Percentiles rank a stretch among this genome's conserved stretches.
Evolutionary conservation across 2,797 vertebrate species (phyloP).

Genomic region (Poecilia picta): DNA sequence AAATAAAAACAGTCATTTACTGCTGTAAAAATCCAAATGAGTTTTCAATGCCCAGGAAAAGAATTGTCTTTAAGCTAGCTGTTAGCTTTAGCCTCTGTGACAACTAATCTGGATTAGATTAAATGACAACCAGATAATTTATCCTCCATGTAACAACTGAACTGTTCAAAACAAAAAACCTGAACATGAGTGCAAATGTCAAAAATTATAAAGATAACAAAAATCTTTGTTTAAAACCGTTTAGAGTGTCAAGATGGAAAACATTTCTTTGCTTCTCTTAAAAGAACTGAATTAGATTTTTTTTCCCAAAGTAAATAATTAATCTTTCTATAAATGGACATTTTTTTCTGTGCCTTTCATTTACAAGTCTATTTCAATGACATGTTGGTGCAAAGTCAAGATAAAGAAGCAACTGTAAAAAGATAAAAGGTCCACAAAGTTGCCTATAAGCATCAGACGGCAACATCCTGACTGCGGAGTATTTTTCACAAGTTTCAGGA

Average conservation of each 20-base stretch:
- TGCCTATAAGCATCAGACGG: neutral
- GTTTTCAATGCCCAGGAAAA: neutral
- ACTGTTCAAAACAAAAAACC: neutral
- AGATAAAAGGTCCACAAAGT: neutral
- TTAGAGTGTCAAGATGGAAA: neutral
- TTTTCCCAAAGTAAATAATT: neutral
- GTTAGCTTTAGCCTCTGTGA: neutral
- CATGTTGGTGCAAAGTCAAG: neutral
- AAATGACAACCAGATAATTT: neutral
- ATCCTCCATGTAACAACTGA: neutral
- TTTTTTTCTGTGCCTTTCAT: neutral
- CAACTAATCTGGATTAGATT: neutral
- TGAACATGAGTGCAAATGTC: neutral
- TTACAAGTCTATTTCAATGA: neutral
- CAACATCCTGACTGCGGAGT: neutral
- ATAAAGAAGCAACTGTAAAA: neutral
- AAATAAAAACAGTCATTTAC: neutral
- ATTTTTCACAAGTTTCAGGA: neutral
- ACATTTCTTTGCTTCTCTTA: neutral
- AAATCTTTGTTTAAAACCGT: neutral
- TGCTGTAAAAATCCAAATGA: neutral
- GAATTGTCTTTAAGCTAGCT: neutral
- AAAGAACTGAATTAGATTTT: neutral
- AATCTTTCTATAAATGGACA: neutral
- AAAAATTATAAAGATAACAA: neutral